These are phyloP conservation scores for Pammene fasciana DNA, from an alignment of 2,888 invertebrate genomes.

Conservation along the genomic window DNA sequence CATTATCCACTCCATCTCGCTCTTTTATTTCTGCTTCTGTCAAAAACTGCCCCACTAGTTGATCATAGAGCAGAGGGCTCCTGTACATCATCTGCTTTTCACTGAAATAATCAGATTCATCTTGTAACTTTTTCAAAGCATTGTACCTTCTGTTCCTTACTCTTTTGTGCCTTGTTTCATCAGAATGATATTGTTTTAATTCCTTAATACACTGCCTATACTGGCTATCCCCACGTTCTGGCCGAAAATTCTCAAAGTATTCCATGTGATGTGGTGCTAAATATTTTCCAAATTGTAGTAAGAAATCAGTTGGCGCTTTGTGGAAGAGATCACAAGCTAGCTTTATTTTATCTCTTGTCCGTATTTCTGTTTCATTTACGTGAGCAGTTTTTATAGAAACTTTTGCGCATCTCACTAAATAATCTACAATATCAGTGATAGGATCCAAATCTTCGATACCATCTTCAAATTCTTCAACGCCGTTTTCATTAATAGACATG, in stretches of 20 bases:
- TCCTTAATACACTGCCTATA: conserved; percentile 86
- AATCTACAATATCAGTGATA: conserved; percentile 84
- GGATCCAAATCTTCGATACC: conserved; percentile 61
- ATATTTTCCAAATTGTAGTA: conserved; percentile 90
- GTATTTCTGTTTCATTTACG: conserved; percentile 89
- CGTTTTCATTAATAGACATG: conserved; percentile 28
- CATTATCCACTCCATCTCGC: conserved; percentile 84
- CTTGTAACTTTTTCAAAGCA: conserved; percentile 89
- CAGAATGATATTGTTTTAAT: conserved; percentile 82
- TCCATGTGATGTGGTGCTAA: conserved; percentile 86
- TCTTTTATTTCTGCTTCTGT: conserved; percentile 88
- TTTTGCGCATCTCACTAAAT: conserved; percentile 84
- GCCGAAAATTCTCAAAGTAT: conserved; percentile 83
- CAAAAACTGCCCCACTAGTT: conserved; percentile 93
- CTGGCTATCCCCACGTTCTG: conserved; percentile 64
- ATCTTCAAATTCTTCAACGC: conserved; percentile 1
- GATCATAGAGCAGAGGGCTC: conserved; percentile 94
- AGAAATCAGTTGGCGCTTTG: conserved; percentile 87
- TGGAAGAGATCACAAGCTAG: conserved; percentile 86
- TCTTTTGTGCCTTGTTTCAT: conserved; percentile 77
- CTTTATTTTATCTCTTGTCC: conserved; percentile 86
- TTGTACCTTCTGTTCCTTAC: conserved; percentile 92
- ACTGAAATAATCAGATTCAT: conserved; percentile 91
- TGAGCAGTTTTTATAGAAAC: conserved; percentile 93
- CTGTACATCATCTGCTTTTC: conserved; percentile 97